Base-by-base conservation (phyloP, 2,797 vertebrate species). In the Melanotaenia maccullochi region DNA sequence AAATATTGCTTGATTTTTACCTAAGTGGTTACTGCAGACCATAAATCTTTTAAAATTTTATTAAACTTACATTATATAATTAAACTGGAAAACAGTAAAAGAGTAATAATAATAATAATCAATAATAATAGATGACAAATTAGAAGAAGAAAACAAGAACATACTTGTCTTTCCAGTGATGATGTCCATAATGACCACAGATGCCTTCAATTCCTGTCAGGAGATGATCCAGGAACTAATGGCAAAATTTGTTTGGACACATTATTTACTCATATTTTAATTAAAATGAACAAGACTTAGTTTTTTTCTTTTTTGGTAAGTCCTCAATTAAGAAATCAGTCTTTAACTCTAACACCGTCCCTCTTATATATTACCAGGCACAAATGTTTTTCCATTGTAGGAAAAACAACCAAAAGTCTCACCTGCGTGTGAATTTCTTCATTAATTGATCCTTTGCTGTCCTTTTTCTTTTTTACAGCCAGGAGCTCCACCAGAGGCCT, bases 151-250 rank as follows among this genome's bases (percentile, higher is more conserved):
- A 18, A 20, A 12, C 38, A 5, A 8, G 62, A n/a, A 1, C 95
- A 35, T 95, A 99, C 97, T 97, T 99, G 93, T 98, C 96, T 62
- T 97, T 99, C 97, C 97, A 99, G 91, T 97, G 97, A 83, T 97
- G 96, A 75, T 98, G 97, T 69, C 97, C 97, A 0, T 97, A 99
- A 88, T 97, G 97, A 52, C 97, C 97, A 77, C 97, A 99, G 78
- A 99, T 93, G 60, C 94, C 96, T 89, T 97, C 97, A 0, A 99
- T 98, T 57, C 97, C 97, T 0, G 96, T 96, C 81, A 99, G 94
- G 58, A 99, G 95, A 90, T 97, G 96, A 92, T 98, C 97, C 92
- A 99, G 88, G 85, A 98, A 97, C 97, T 99, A 60, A 33, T 38
- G 32, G 58, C 4, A 76, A 67, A 67, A 73, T 9, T 0, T 18